Conservation (phyloP, 2,888 invertebrate genomes). For the Malthinus flaveolus region DNA sequence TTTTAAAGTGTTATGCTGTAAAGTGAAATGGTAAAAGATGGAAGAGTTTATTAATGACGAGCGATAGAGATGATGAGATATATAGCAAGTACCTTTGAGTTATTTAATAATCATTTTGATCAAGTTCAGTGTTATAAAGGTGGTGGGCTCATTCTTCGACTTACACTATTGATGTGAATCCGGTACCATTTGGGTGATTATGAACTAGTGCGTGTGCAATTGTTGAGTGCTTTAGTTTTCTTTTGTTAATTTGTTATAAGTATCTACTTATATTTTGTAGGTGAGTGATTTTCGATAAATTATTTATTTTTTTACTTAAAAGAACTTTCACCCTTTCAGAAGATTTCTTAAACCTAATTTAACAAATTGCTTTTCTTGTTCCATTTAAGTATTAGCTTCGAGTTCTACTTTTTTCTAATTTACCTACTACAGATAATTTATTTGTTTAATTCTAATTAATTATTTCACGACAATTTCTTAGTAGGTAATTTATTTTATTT, state of each 20-base stretch:
- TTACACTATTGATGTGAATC: slow-evolving; percentile 20
- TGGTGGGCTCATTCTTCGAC: slow-evolving; percentile 18
- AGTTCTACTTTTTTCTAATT: too few species aligned
- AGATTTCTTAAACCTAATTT: too few species aligned
- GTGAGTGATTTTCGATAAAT: too few species aligned
- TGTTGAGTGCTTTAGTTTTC: neutral
- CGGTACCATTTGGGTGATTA: slow-evolving; percentile 20
- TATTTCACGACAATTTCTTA: too few species aligned
- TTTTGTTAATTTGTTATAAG: neutral
- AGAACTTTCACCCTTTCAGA: too few species aligned
- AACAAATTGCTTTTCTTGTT: too few species aligned
- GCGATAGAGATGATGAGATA: slow-evolving; percentile 6
- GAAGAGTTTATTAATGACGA: slow-evolving; percentile 1
- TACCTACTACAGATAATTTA: too few species aligned
- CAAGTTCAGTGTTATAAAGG: slow-evolving; percentile 33
- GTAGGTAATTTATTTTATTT: too few species aligned
- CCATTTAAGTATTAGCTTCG: too few species aligned
- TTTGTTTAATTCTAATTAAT: too few species aligned
- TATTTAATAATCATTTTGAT: slow-evolving; percentile 16
- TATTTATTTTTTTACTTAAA: too few species aligned
- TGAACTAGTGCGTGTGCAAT: neutral
- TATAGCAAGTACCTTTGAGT: slow-evolving; percentile 20
- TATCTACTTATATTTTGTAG: too few species aligned
- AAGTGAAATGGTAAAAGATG: slow-evolving; percentile 23
- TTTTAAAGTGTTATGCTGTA: neutral